Percentiles rank a stretch among this genome's conserved stretches.
These are phyloP conservation scores for Apantesis nais DNA, from an alignment of 2,888 invertebrate genomes.

Conservation along the genomic window DNA sequence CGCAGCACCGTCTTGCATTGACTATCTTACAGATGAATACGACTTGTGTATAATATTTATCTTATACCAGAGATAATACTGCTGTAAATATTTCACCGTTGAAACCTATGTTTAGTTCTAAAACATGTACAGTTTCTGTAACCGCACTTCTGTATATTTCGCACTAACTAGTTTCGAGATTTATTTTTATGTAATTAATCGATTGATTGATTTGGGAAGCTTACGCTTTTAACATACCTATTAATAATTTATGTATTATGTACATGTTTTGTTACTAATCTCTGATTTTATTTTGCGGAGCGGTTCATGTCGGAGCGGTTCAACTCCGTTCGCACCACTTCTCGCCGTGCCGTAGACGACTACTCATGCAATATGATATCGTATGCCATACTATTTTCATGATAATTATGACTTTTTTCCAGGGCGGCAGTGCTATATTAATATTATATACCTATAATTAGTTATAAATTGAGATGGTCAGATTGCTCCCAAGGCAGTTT, in stretches of 20 bases:
- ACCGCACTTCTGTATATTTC: conserved; percentile 85
- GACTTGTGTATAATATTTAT: conserved; percentile 82
- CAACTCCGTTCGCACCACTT: conserved; percentile 61
- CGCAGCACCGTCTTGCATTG: conserved; percentile 85
- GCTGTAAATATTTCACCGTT: conserved; percentile 86
- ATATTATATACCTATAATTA: conserved; percentile 71
- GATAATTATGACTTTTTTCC: conserved; percentile 84
- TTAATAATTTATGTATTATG: conserved; percentile 79
- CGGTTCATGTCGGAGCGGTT: conserved; percentile 65
- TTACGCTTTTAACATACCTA: conserved; percentile 84
- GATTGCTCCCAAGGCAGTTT: conserved; percentile 79
- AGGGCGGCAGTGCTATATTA: conserved; percentile 77
- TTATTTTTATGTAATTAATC: conserved; percentile 80
- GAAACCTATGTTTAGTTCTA: conserved; percentile 85
- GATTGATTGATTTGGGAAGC: conserved; percentile 83
- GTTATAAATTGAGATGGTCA: conserved; percentile 78
- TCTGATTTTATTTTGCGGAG: conserved; percentile 75
- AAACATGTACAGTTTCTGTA: conserved; percentile 87
- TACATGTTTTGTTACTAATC: conserved; percentile 87
- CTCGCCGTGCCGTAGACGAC: conserved; percentile 73
- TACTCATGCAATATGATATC: conserved; percentile 75
- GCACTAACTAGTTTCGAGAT: conserved; percentile 84
- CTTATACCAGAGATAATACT: conserved; percentile 78
- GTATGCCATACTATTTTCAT: conserved; percentile 67
- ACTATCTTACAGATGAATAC: conserved; percentile 81